Evolutionary conservation across 2,797 vertebrate genomes (phyloP).

Genomic region (Knipowitschia caucasica): DNA sequence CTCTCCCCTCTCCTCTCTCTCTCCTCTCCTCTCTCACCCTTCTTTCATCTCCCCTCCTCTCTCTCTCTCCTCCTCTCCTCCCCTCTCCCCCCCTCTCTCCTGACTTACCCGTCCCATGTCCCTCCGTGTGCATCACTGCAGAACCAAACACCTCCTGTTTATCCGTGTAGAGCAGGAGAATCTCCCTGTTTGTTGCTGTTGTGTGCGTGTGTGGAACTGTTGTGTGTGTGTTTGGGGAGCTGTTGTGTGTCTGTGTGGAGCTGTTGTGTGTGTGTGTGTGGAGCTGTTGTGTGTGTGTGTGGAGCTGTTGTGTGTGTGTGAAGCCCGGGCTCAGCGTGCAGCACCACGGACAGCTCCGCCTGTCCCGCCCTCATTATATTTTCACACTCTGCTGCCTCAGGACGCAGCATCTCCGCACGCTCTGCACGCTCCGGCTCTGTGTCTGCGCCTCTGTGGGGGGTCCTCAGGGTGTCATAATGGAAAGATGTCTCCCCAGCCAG

Average conservation of each 20-base stretch:
- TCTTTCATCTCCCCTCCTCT: constrained; percentile 11
- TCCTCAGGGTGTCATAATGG: constrained; percentile 23
- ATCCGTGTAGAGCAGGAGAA: constrained; percentile 60
- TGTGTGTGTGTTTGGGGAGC: no score
- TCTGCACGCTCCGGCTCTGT: no score
- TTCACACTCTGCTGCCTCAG: constrained; percentile 67
- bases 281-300: constrained; percentile 55
- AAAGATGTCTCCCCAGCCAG: constrained; percentile 17
- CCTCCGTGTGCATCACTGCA: constrained; percentile 40
- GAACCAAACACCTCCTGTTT: constrained; percentile 51
- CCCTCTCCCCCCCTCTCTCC: constrained; percentile 9
- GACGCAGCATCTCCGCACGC: constrained; percentile 36
- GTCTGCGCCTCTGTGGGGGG: constrained; percentile 23
- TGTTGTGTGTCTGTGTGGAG: constrained; percentile 57
- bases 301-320: no score
- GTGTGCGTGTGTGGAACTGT: no score
- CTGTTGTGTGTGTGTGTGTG: constrained; percentile 60
- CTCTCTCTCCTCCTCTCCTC: constrained; percentile 6
- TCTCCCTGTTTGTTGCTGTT: constrained; percentile 57
- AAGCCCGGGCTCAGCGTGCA: constrained; percentile 54
- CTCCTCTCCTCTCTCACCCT: constrained; percentile 8
- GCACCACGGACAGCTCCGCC: constrained; percentile 59
- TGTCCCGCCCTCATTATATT: constrained; percentile 77
- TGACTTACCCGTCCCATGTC: constrained; percentile 28
- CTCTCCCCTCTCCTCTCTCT: constrained; percentile 9